A percentile compares a stretch with the other conserved stretches of the same genome.
Conservation (phyloP, 2,797 vertebrate genomes). For the Clarias laeviceps region DNA sequence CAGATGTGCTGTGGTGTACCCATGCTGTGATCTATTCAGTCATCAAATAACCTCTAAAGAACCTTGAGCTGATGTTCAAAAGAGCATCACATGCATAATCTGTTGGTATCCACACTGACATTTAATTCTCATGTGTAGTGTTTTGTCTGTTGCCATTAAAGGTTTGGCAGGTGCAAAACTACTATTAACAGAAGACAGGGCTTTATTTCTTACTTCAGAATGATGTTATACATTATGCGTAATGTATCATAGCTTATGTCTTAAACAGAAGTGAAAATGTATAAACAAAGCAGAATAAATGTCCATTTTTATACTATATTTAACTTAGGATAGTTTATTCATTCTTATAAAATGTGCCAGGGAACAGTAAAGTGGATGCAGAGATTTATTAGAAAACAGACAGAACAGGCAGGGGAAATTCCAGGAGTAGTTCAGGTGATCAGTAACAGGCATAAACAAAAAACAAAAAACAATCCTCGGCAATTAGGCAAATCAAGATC, state of each 20-base stretch:
- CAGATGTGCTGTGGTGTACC: constrained; percentile 40
- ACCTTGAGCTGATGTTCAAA: constrained; percentile 1
- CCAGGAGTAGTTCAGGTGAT: too few species aligned
- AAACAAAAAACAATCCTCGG: too few species aligned
- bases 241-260: neutral
- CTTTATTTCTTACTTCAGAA: neutral
- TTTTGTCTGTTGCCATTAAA: neutral
- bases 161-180: neutral
- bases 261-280: neutral
- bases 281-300: neutral
- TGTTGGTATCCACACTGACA: neutral
- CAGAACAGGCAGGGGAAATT: too few species aligned
- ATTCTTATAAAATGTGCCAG: neutral
- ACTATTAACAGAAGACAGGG: too few species aligned
- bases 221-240: neutral
- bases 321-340: neutral
- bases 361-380: too few species aligned
- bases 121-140: neutral
- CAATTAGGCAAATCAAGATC: too few species aligned
- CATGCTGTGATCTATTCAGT: constrained; percentile 10
- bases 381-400: too few species aligned
- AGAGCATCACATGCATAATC: neutral
- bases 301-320: neutral
- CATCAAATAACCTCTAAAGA: constrained; percentile 17
- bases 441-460: too few species aligned